Evolutionary conservation across 2,888 invertebrate species (phyloP), one percentile per base, ranked within the genome.

Genomic region (Patella depressa): DNA sequence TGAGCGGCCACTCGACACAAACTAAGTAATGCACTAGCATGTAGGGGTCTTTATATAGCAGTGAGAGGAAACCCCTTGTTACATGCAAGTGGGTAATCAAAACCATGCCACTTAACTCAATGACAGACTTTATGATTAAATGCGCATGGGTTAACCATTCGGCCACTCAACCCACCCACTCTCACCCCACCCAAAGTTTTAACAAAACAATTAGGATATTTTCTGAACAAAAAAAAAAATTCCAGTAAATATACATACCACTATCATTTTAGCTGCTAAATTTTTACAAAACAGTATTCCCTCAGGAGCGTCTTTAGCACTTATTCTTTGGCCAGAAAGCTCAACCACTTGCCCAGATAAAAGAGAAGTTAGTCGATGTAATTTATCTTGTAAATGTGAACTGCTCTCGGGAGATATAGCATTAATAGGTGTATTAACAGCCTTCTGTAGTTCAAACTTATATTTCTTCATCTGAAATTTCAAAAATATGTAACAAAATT

Each of bases 351-450:
- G 94, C 1, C 96, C 96, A 74, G 93, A 92, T 9, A 97, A 92
- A 81, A 97, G 93, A 82, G 93, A 93, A n/a, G 93, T 93, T 1
- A 98, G 92, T 85, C 95, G 95, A 75, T 95, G 94, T 89, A 95
- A 95, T 91, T 97, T 97, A 86, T 95, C 95, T 83, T 92, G 92
- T 82, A 95, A 93, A 90, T 97, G 96, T 69, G 94, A 92, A 0
- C 95, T 93, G 87, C 94, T 96, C 1, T 94, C 94, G 3, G 95
- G 95, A 5, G 96, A 96, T 78, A 98, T 95, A 12, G 96, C 95
- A 93, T 98, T 98, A 0, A 97, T 94, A 3, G 97, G 96, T 74
- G 95, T 95, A 90, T 96, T 97, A 4, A 97, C 95, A 76, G 96
- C 96, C 90, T 96, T 97, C 90, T 96, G 90, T 9, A 92, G 88